phyloP scores from a whole-genome alignment of 2,888 invertebrate genomes.

The Druceiella hillmani region DNA sequence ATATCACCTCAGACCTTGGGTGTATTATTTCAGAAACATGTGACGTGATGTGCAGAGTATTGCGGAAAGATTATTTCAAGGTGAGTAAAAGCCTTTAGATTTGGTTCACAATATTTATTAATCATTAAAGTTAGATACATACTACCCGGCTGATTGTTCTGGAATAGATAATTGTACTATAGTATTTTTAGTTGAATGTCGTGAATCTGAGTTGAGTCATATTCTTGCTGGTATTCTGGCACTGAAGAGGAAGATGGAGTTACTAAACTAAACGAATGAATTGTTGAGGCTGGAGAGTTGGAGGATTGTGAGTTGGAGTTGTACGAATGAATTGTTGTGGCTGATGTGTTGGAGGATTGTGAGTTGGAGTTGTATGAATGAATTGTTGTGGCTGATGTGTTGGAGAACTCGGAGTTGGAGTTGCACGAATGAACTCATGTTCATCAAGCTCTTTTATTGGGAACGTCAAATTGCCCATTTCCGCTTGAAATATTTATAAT shows the following conservation, averaged over 20 bases:
- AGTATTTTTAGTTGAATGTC: background rate
- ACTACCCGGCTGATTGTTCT: constrained; percentile 1
- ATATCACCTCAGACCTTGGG: background rate
- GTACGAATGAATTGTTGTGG: background rate
- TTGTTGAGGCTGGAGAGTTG: background rate
- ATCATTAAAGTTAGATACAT: constrained; percentile 1
- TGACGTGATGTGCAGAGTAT: constrained; percentile 16
- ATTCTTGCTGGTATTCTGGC: background rate
- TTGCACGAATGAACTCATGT: constrained; percentile 1
- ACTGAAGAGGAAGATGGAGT: background rate
- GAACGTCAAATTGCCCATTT: background rate
- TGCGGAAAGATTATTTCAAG: constrained; percentile 2
- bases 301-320: background rate
- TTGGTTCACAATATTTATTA: background rate
- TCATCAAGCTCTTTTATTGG: background rate
- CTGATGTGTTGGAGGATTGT: background rate
- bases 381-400: background rate
- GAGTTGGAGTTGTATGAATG: background rate
- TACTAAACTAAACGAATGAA: background rate
- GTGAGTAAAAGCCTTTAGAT: constrained; percentile 1
- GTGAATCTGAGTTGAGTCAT: background rate
- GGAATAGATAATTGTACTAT: background rate
- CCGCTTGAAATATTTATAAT: background rate
- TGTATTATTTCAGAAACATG: constrained; percentile 11
- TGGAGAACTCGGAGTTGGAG: background rate